A percentile compares a stretch with the other conserved stretches of the same genome.
These are phyloP conservation scores for Chaenodraco wilsoni DNA, from an alignment of 2,797 vertebrate species.

Conservation along the genomic window DNA sequence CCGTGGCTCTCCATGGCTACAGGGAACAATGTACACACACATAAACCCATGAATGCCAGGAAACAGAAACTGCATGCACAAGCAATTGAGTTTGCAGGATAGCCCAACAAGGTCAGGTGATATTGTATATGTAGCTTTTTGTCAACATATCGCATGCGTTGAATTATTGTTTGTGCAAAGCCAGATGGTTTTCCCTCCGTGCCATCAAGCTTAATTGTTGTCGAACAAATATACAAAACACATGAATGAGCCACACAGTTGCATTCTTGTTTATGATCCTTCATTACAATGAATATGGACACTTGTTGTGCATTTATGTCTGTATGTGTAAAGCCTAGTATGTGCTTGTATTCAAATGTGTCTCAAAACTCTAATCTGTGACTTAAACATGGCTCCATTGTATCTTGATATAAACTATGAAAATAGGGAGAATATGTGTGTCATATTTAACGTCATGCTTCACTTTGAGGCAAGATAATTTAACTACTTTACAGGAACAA, in stretches of 20 bases:
- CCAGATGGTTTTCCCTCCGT: background rate
- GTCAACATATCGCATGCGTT: background rate
- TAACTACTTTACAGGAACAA: slow-evolving; percentile 29
- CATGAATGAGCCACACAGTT: background rate
- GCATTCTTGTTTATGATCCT: background rate
- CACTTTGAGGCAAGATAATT: slow-evolving; percentile 18
- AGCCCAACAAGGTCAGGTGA: background rate
- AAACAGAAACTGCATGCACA: background rate
- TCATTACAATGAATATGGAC: background rate
- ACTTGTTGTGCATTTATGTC: too few species aligned
- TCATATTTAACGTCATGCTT: slow-evolving; percentile 13
- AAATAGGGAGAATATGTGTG: slow-evolving; percentile 1
- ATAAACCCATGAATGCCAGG: slow-evolving; percentile 1
- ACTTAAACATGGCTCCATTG: slow-evolving; percentile 7
- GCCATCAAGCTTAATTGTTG: background rate
- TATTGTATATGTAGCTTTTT: background rate
- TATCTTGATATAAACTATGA: slow-evolving; percentile 3
- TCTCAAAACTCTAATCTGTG: background rate
- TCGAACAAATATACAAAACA: background rate
- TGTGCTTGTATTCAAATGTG: background rate
- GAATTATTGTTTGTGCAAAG: background rate
- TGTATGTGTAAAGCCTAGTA: background rate
- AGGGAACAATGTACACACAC: slow-evolving; percentile 15
- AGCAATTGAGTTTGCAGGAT: background rate
- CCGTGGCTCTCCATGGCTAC: slow-evolving; percentile 91